Conservation (phyloP, 2,888 invertebrate species). For the Phaonia tiefii region DNA sequence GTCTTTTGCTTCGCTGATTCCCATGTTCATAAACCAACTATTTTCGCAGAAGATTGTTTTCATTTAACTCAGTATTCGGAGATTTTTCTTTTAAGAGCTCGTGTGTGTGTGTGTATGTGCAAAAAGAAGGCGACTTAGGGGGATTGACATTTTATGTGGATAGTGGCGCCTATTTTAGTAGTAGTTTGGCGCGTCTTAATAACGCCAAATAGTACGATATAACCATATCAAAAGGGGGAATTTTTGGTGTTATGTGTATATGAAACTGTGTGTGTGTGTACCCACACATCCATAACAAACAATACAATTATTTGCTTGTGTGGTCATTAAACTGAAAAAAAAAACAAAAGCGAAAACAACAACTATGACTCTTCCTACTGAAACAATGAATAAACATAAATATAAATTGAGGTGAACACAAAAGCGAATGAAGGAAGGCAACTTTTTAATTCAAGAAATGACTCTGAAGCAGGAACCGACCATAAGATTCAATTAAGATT, state of each 20-base stretch:
- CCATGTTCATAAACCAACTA: slow-evolving; percentile 28
- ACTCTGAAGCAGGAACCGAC: background rate
- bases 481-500: slow-evolving; percentile 9
- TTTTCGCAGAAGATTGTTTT: slow-evolving; percentile 57
- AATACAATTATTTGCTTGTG: slow-evolving; percentile 26
- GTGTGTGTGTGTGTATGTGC: too few relatives aligned
- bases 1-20: slow-evolving; percentile 50
- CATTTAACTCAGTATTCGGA: slow-evolving; percentile 46
- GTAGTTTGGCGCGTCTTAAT: slow-evolving; percentile 67
- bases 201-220: slow-evolving; percentile 57
- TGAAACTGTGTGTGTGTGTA: slow-evolving; percentile 64
- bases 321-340: slow-evolving; percentile 45
- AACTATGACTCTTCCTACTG: background rate
- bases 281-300: slow-evolving; percentile 48
- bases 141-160: slow-evolving; percentile 52
- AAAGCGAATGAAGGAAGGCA: slow-evolving; percentile 2
- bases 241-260: slow-evolving; percentile 52
- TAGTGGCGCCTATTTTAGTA: slow-evolving; percentile 63
- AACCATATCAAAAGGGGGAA: slow-evolving; percentile 36
- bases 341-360: background rate
- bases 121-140: background rate
- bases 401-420: slow-evolving; percentile 35
- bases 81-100: background rate
- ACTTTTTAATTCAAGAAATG: background rate
- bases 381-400: slow-evolving; percentile 14